These are phyloP conservation scores for Crotalus horridus DNA, from an alignment of 2,113 vertebrate genomes.

Conservation along the genomic window DNA sequence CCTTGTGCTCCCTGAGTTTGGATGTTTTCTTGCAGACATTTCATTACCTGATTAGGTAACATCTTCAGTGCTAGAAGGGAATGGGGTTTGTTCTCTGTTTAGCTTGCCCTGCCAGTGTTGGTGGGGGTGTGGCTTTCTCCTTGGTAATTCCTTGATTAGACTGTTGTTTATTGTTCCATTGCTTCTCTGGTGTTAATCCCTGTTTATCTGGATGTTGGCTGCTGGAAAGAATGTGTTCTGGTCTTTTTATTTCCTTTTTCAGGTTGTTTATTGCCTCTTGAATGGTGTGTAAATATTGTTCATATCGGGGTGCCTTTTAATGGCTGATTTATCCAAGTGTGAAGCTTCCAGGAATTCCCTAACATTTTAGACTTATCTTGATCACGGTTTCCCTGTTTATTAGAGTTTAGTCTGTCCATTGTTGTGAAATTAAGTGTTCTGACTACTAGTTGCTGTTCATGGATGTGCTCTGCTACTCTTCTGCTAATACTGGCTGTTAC, in stretches of 20 bases:
- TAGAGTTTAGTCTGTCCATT: not conserved
- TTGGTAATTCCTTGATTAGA: not conserved
- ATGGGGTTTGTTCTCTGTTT: not conserved
- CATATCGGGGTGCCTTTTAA: not conserved
- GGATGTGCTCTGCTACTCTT: not conserved
- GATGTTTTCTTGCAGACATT: not conserved
- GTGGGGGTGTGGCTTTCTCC: not conserved
- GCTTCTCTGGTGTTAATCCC: not conserved
- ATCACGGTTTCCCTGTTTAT: not conserved
- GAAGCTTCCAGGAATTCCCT: not conserved
- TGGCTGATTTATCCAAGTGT: not conserved
- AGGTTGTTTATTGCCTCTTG: not conserved
- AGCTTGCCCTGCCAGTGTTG: not conserved
- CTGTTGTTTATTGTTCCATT: not conserved
- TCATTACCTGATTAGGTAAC: not conserved
- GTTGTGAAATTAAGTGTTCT: not conserved
- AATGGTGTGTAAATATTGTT: not conserved
- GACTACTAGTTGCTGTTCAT: not conserved
- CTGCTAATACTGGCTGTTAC: not conserved
- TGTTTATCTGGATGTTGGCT: not conserved
- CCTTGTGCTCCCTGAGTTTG: not conserved
- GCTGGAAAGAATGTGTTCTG: not conserved
- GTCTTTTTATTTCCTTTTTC: not conserved
- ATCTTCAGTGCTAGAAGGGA: not conserved
- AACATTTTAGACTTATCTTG: not conserved